Evolutionary conservation across 2,797 vertebrate species (phyloP), one percentile per base, ranked within the genome.

Genomic region (Spea hammondii): DNA sequence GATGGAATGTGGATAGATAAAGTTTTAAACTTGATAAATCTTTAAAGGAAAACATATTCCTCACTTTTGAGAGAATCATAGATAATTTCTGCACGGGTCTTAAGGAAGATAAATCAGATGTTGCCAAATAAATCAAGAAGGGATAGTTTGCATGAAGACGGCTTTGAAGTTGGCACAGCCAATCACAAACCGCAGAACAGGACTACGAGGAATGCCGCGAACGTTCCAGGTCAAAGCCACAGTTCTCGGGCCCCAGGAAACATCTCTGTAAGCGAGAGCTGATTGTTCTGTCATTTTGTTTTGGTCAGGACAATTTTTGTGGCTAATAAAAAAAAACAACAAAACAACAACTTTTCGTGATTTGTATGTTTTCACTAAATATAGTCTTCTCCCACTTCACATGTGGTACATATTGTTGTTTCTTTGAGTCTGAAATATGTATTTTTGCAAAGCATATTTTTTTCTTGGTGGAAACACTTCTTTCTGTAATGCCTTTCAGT

Each of bases 51-150:
- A 48, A 62, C 62, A 17, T 70, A 70, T 55, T 51, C 13, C 14
- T 69, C 32, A 55, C 57, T 55, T 62, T 55, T 51, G 17, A 51
- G 59, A 53, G 17, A 70, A 32, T 11, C 5, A 10, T 55, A 12
- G 64, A 55, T 32, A 75, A 70, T 77, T 17, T 70, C 55, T 51
- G 48, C 32, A 70, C 5, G 8, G 44, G 60, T 17, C 32, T 55
- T 65, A 6, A 49, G 12, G 62, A 71, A 64, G 44, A 48, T 78
- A 54, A 71, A 55, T 53, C 59, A 49, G 44, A 46, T 14, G 13
- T 13, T 11, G 45, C 32, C 50, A 72, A 45, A 78, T 78, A 78
- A 78, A 65, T 71, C 67, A 70, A n/a, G 32, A 71, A 13, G 47
- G 76, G 57, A 4, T 9, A 47, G 60, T 54, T 78, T 72, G 48